These are phyloP conservation scores for Drosophila oshimai DNA, from an alignment of 1,140 invertebrate genomes.

Conservation along the genomic window DNA sequence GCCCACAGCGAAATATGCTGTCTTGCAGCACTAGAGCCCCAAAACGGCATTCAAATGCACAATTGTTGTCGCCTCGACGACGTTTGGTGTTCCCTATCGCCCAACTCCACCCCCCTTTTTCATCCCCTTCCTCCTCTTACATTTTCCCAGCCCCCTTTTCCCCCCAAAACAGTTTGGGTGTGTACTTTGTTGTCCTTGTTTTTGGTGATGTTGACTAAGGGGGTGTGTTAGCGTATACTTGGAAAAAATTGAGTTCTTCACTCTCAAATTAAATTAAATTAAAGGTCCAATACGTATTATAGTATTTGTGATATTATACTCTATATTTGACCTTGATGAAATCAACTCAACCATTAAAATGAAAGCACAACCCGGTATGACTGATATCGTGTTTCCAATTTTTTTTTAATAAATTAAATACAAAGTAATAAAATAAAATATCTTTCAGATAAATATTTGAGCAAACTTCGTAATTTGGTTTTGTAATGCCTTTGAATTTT, in stretches of 20 bases:
- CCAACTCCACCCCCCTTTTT: neutral
- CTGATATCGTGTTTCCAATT: too few relatives aligned
- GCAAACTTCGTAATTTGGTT: too few relatives aligned
- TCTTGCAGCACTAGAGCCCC: conserved; percentile 29
- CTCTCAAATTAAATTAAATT: too few relatives aligned
- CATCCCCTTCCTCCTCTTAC: neutral
- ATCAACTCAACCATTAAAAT: too few relatives aligned
- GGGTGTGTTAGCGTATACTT: neutral
- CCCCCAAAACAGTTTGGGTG: neutral
- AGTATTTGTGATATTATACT: too few relatives aligned
- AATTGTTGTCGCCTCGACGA: conserved; percentile 71
- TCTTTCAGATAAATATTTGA: too few relatives aligned
- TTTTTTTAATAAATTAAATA: too few relatives aligned
- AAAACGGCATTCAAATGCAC: conserved; percentile 74
- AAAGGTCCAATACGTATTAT: too few relatives aligned
- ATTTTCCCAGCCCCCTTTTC: neutral
- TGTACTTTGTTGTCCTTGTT: conserved; percentile 17
- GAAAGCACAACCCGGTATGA: too few relatives aligned
- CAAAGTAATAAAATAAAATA: too few relatives aligned
- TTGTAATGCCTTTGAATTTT: too few relatives aligned
- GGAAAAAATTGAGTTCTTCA: neutral
- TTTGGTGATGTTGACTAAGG: conserved; percentile 3
- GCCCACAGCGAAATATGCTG: conserved; percentile 39
- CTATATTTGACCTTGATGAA: too few relatives aligned
- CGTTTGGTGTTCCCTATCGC: conserved; percentile 23